Percentiles rank a stretch among this genome's conserved stretches.
Evolutionary conservation across 2,113 vertebrate genomes (phyloP).

Genomic region (Caranx melampygus): DNA sequence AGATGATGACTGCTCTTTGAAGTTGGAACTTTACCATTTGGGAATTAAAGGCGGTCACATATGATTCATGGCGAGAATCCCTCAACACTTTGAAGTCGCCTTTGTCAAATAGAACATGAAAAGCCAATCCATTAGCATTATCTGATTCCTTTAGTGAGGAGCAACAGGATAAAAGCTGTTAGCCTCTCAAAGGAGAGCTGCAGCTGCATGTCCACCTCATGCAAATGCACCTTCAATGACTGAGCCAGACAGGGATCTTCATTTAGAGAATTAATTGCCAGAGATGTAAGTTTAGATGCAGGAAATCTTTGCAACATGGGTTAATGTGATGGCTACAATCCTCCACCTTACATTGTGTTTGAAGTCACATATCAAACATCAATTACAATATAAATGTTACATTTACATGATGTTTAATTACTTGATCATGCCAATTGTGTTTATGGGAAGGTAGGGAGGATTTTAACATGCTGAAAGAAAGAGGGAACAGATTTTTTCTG

Average conservation of each 20-base stretch:
- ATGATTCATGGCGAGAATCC: slow-evolving; percentile 84
- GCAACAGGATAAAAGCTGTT: slow-evolving; percentile 42
- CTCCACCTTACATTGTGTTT: no score
- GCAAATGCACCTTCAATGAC: slow-evolving; percentile 40
- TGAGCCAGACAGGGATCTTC: slow-evolving; percentile 4
- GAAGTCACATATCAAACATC: not conserved
- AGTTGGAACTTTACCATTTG: slow-evolving; percentile 87
- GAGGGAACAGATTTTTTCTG: not conserved
- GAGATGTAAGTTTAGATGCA: slow-evolving; percentile 4
- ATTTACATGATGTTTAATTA: not conserved
- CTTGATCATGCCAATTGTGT: not conserved
- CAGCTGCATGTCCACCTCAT: slow-evolving; percentile 14
- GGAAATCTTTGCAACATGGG: not conserved
- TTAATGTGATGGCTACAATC: not conserved
- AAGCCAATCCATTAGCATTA: slow-evolving; percentile 67
- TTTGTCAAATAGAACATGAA: slow-evolving; percentile 61
- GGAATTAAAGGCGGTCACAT: slow-evolving; percentile 81
- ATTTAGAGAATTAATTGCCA: not conserved
- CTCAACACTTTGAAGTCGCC: slow-evolving; percentile 74
- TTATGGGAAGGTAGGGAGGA: not conserved
- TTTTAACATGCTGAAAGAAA: not conserved
- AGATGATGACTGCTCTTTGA: slow-evolving; percentile 85
- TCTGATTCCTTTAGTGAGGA: slow-evolving; percentile 50
- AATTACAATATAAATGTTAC: not conserved
- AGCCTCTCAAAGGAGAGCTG: slow-evolving; percentile 26